Evolutionary conservation across 2,888 invertebrate species (phyloP).

Genomic region (Drosophila planitibia): DNA sequence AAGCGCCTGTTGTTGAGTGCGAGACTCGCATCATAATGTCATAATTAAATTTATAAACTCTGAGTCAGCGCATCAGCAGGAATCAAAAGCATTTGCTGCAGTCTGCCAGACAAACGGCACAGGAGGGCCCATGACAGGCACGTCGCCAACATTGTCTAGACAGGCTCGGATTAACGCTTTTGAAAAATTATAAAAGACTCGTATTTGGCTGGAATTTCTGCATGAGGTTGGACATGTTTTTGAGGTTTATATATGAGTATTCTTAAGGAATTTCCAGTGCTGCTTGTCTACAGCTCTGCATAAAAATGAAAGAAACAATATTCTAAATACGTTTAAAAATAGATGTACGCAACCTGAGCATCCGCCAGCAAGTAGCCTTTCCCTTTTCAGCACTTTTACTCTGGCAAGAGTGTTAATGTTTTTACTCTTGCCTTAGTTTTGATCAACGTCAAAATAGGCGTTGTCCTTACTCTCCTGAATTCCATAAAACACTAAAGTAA

Average conservation of each 20-base stretch:
- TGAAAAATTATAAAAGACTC: constrained; percentile 7
- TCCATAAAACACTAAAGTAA: not conserved
- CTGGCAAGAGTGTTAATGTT: not conserved
- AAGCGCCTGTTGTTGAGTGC: constrained; percentile 43
- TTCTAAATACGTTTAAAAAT: not conserved
- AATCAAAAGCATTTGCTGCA: constrained; percentile 9
- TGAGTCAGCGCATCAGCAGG: constrained; percentile 61
- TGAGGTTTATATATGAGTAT: constrained; percentile 2
- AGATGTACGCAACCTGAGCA: not conserved
- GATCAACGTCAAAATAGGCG: not conserved
- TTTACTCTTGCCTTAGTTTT: not conserved
- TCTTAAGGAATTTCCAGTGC: constrained; percentile 1
- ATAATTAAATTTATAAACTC: constrained; percentile 76
- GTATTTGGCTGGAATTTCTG: constrained; percentile 11
- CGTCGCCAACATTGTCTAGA: constrained; percentile 68
- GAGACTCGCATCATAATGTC: constrained; percentile 77
- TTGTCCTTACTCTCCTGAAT: not conserved
- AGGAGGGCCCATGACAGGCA: constrained; percentile 11
- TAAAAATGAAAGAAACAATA: not conserved
- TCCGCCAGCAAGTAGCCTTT: not conserved
- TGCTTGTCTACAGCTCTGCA: not conserved
- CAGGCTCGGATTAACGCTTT: constrained; percentile 46
- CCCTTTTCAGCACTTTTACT: not conserved
- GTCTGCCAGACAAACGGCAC: not conserved
- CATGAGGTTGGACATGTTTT: not conserved